These are phyloP conservation scores for Eolophus roseicapilla DNA, from an alignment of 2,113 vertebrate genomes.

Conservation along the genomic window DNA sequence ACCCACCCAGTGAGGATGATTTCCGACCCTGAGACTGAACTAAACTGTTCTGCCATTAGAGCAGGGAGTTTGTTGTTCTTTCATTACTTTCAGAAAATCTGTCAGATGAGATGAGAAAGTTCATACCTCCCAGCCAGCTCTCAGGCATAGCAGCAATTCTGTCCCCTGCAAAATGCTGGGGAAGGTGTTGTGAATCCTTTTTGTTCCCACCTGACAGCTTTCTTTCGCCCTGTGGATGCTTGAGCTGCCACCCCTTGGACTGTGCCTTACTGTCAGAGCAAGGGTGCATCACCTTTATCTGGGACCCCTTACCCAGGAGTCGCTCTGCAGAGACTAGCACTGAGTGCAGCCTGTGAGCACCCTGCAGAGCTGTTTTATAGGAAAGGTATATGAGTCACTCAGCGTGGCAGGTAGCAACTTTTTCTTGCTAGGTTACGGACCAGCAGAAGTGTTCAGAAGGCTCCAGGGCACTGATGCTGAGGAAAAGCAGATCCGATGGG, in stretches of 20 bases:
- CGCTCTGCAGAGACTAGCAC: neutral
- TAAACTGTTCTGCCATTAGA: slow-evolving; percentile 1
- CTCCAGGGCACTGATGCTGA: neutral
- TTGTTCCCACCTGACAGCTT: neutral
- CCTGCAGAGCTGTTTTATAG: neutral
- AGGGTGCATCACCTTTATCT: neutral
- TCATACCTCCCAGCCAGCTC: neutral
- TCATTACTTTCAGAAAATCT: neutral
- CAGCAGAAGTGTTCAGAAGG: neutral
- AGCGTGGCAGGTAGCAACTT: neutral
- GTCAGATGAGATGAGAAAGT: neutral
- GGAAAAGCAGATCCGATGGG: neutral
- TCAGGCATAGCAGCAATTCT: neutral
- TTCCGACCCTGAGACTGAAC: neutral
- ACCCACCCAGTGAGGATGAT: neutral
- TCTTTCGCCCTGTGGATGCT: neutral
- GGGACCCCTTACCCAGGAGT: neutral
- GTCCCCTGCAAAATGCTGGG: neutral
- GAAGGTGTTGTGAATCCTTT: neutral
- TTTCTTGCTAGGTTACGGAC: neutral
- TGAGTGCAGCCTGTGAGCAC: neutral
- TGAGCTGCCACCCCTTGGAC: neutral
- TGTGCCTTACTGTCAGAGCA: neutral
- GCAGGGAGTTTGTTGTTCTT: neutral
- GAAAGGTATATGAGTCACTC: neutral